A percentile compares a stretch with the other conserved stretches of the same genome.
Conservation (phyloP, 1,140 invertebrate genomes). For the Papilio machaon region DNA sequence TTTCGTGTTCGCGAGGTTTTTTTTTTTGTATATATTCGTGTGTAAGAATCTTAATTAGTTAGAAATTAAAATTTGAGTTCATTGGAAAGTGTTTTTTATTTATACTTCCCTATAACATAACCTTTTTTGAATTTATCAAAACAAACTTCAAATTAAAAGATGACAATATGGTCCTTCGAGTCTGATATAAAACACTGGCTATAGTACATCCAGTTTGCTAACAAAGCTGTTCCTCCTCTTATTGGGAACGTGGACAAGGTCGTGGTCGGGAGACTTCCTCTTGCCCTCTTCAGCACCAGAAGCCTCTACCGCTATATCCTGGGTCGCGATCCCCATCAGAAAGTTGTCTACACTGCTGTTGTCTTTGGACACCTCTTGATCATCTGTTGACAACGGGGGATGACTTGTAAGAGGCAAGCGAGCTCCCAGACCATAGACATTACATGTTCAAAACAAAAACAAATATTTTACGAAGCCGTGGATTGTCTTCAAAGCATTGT, state of each 20-base stretch:
- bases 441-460: not conserved
- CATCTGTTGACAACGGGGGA: slow-evolving; percentile 53
- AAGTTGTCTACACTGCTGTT: slow-evolving; percentile 59
- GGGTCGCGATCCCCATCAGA: slow-evolving; percentile 63
- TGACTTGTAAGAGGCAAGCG: not conserved
- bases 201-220: slow-evolving; percentile 41
- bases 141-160: not conserved
- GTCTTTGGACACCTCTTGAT: slow-evolving; percentile 53
- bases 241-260: slow-evolving; percentile 36
- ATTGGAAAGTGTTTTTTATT: slow-evolving; percentile 53
- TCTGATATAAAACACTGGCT: not conserved
- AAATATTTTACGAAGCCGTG: not conserved
- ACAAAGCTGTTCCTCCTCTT: slow-evolving; percentile 50
- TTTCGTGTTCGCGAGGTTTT: slow-evolving; percentile 46
- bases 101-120: not conserved
- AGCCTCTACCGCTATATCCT: slow-evolving; percentile 58
- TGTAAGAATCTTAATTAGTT: slow-evolving; percentile 66
- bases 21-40: slow-evolving; percentile 66
- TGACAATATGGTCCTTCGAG: not conserved
- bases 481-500: not conserved
- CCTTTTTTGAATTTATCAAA: not conserved
- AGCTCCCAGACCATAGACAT: not conserved
- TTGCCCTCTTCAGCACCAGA: slow-evolving; percentile 49
- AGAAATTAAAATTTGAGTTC: slow-evolving; percentile 71
- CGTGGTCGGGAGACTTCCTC: slow-evolving; percentile 56